These are phyloP conservation scores for Enteromius thamalakanensis DNA, from an alignment of 2,797 vertebrate species.

Conservation along the genomic window DNA sequence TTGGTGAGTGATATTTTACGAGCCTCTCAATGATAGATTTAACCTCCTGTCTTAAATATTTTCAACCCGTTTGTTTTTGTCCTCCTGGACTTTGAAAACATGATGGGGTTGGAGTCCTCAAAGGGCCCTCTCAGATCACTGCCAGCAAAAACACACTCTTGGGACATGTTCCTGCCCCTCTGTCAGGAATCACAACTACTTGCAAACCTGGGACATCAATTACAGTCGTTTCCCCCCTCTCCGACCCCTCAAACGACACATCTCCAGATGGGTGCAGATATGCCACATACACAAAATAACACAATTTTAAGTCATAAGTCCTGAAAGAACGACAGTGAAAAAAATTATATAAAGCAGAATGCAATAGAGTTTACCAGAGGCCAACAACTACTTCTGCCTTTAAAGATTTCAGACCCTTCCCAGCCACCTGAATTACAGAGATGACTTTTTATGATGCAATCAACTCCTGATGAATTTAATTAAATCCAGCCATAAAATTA, in stretches of 20 bases:
- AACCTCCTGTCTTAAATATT: conserved; percentile 62
- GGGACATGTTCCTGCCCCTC: conserved; percentile 65
- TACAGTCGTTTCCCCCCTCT: conserved; percentile 53
- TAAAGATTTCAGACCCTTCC: neutral
- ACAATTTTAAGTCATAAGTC: neutral
- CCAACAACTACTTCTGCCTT: neutral
- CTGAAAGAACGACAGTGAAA: neutral
- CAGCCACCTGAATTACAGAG: neutral
- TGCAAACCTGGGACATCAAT: conserved; percentile 64
- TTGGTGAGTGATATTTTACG: conserved; percentile 53
- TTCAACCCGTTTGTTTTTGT: conserved; percentile 53
- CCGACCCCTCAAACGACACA: conserved; percentile 23
- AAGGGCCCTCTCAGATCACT: conserved; percentile 49
- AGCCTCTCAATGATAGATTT: conserved; percentile 59
- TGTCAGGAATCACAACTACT: conserved; percentile 67
- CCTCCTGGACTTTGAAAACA: conserved; percentile 57
- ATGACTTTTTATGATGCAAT: neutral
- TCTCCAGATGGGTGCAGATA: conserved; percentile 50
- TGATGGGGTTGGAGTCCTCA: conserved; percentile 41
- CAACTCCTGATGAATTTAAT: neutral
- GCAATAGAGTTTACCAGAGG: neutral
- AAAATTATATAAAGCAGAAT: neutral
- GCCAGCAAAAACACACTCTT: conserved; percentile 65
- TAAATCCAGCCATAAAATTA: neutral
- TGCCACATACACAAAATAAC: conserved; percentile 36